phyloP scores from a whole-genome alignment of 2,888 invertebrate genomes.

The Athalia rosae region DNA sequence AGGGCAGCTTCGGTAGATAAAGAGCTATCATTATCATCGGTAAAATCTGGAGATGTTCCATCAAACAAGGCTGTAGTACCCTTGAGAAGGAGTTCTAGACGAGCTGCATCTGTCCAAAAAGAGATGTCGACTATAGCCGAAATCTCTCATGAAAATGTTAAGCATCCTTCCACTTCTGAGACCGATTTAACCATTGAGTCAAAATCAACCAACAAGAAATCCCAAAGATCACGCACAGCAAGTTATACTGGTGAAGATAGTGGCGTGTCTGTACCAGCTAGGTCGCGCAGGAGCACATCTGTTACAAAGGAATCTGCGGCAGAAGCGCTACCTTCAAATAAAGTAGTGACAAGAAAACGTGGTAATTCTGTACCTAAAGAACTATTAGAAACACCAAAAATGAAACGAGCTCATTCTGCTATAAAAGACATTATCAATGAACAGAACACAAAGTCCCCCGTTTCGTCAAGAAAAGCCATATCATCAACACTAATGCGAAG shows the following conservation, averaged over 20 bases:
- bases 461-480: conserved; percentile 30
- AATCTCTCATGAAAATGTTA: conserved; percentile 13
- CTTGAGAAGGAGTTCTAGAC: conserved; percentile 58
- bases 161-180: conserved; percentile 24
- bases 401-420: conserved; percentile 55
- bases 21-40: conserved; percentile 11
- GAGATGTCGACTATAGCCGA: conserved; percentile 50
- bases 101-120: conserved; percentile 58
- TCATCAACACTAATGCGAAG: conserved; percentile 11
- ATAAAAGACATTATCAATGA: conserved; percentile 58
- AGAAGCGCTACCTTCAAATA: conserved; percentile 20
- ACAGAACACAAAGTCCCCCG: conserved; percentile 17
- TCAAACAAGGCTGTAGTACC: conserved; percentile 47
- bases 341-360: conserved; percentile 52
- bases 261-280: conserved; percentile 23
- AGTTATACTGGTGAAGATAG: conserved; percentile 7
- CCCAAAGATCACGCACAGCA: conserved; percentile 16
- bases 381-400: conserved; percentile 46
- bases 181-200: neutral
- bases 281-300: conserved; percentile 50
- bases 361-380: conserved; percentile 64
- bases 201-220: conserved; percentile 6
- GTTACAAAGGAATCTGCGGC: conserved; percentile 49
- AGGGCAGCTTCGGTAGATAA: conserved; percentile 19
- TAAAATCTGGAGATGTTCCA: conserved; percentile 24